phyloP scores from a whole-genome alignment of 2,888 invertebrate species.

The Lampropteryx suffumata region DNA sequence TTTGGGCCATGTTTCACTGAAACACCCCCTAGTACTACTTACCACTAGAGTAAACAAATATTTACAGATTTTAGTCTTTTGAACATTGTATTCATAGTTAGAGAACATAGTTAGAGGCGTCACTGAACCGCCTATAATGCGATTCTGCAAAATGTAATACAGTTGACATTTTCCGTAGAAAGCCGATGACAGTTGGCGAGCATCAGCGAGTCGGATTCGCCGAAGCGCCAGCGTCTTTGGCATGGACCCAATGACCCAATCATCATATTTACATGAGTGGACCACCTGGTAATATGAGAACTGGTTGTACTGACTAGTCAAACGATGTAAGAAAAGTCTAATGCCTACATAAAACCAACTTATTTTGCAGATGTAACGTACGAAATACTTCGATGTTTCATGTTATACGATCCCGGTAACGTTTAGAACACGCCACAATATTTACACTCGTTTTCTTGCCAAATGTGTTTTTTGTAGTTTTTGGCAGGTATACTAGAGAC shows the following conservation, averaged over 20 bases:
- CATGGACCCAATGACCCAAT: constrained; percentile 49
- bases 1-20: constrained; percentile 9
- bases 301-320: neutral
- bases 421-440: constrained; percentile 35
- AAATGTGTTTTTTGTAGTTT: constrained; percentile 40
- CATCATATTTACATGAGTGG: constrained; percentile 31
- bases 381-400: neutral
- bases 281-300: constrained; percentile 20
- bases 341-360: too few species aligned
- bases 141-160: constrained; percentile 24
- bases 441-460: constrained; percentile 38
- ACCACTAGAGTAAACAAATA: too few species aligned
- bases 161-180: constrained; percentile 42
- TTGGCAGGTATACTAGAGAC: constrained; percentile 45
- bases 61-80: too few species aligned
- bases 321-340: neutral
- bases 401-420: constrained; percentile 9
- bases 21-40: neutral
- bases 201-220: constrained; percentile 36
- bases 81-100: too few species aligned
- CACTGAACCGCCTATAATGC: constrained; percentile 23
- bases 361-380: too few species aligned
- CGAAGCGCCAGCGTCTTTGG: constrained; percentile 54
- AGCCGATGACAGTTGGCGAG: constrained; percentile 38
- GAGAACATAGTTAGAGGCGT: too few species aligned